Evolutionary conservation across 1,140 invertebrate genomes (phyloP).

Genomic region (Papilio glaucus): DNA sequence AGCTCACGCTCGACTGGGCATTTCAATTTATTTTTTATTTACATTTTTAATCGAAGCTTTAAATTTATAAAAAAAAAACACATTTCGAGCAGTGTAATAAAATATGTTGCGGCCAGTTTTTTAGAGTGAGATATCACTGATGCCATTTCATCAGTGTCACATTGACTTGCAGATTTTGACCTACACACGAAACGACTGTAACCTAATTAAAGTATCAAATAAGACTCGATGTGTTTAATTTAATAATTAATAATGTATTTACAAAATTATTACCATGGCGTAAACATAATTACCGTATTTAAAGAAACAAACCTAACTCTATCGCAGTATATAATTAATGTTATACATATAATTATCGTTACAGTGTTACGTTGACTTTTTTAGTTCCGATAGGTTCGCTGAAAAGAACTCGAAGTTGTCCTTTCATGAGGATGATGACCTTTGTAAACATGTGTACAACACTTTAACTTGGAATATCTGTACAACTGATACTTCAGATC

Average conservation of each 20-base stretch:
- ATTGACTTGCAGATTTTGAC: constrained; percentile 17
- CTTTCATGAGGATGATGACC: too few relatives aligned
- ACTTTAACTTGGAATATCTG: too few relatives aligned
- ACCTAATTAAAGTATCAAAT: constrained; percentile 13
- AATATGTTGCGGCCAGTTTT: constrained; percentile 4
- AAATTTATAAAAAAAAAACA: neutral
- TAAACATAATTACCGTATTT: neutral
- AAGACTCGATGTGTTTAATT: neutral
- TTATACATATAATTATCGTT: too few relatives aligned
- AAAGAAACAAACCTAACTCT: neutral
- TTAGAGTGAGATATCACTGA: constrained; percentile 9
- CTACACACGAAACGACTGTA: constrained; percentile 10
- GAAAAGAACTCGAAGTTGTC: too few relatives aligned
- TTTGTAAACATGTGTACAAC: too few relatives aligned
- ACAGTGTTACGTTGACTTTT: too few relatives aligned
- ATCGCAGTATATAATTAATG: neutral
- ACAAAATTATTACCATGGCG: neutral
- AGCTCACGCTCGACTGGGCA: constrained; percentile 4
- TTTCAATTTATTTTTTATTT: constrained; percentile 19
- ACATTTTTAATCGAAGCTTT: constrained; percentile 13
- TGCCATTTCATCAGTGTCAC: constrained; percentile 22
- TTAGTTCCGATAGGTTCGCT: too few relatives aligned
- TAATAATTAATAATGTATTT: constrained; percentile 7
- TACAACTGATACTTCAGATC: too few relatives aligned
- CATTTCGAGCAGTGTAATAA: neutral